A percentile compares a stretch with the other conserved stretches of the same genome.
Conservation (phyloP, 2,797 vertebrate genomes). For the Mus caroli region DNA sequence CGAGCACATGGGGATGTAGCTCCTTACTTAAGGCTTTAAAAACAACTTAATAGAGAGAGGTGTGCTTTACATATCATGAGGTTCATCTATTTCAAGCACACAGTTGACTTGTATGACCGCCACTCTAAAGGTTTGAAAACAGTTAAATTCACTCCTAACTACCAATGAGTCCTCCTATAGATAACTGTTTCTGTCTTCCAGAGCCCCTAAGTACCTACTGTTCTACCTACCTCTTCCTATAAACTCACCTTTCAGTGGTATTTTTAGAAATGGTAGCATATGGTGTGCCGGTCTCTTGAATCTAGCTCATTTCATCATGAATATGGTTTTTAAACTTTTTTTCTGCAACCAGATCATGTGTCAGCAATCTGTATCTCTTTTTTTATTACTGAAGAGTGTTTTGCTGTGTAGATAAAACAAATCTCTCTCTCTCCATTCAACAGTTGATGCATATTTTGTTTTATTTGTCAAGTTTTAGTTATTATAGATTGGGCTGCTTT, state of each 20-base stretch:
- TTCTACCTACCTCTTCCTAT: not conserved
- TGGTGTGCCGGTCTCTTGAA: not conserved
- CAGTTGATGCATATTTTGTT: not conserved
- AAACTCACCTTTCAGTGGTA: not conserved
- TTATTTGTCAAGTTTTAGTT: not conserved
- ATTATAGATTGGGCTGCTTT: not conserved
- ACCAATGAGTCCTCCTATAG: not conserved
- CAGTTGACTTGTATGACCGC: not conserved
- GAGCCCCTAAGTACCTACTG: not conserved
- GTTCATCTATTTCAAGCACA: not conserved
- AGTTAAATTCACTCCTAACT: not conserved
- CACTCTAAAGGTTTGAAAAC: not conserved
- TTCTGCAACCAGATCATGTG: not conserved
- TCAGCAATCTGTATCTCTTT: constrained; percentile 15
- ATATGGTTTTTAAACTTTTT: constrained; percentile 5
- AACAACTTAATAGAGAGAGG: not conserved
- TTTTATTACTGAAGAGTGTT: not conserved
- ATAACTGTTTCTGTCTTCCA: not conserved
- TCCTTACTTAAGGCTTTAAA: not conserved
- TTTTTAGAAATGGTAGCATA: constrained; percentile 14
- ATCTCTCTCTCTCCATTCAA: not conserved
- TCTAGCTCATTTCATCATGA: not conserved
- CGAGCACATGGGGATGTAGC: not conserved
- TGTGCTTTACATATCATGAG: not conserved
- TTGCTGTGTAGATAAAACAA: not conserved